Percentiles rank a stretch among this genome's conserved stretches.
Conservation (phyloP, 2,113 vertebrate species). For the Hirundichthys speculiger region DNA sequence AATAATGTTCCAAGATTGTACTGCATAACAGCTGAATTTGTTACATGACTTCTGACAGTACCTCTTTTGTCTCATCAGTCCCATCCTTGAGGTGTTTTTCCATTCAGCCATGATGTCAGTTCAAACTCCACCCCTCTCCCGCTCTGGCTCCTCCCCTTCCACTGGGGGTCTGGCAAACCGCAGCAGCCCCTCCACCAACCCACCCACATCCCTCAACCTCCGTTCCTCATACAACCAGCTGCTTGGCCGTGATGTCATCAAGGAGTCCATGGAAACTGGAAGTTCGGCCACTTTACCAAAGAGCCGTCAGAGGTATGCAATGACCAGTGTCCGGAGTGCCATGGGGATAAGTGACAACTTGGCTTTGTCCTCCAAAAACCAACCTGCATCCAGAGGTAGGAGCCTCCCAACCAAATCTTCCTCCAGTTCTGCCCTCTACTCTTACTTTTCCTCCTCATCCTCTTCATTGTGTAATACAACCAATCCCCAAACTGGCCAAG, state of each 20-base stretch:
- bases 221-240: conserved; percentile 95
- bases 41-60: conserved; percentile 2
- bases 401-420: conserved; percentile 81
- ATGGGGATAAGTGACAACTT: conserved; percentile 90
- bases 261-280: conserved; percentile 85
- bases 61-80: conserved; percentile 41
- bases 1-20: too few relatives aligned
- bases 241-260: conserved; percentile 89
- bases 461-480: conserved; percentile 77
- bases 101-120: conserved; percentile 84
- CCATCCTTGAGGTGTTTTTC: conserved; percentile 15
- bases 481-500: conserved; percentile 95
- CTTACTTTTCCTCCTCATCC: conserved; percentile 63
- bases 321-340: conserved; percentile 91
- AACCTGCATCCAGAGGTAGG: conserved; percentile 77
- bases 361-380: conserved; percentile 67
- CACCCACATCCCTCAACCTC: conserved; percentile 91
- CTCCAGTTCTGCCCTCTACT: conserved; percentile 77
- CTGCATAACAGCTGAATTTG: background rate
- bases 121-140: conserved; percentile 88
- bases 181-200: conserved; percentile 78
- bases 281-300: conserved; percentile 88
- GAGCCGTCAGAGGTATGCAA: conserved; percentile 90
- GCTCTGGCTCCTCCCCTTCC: conserved; percentile 77
- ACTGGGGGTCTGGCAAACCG: conserved; percentile 86